phyloP scores from a whole-genome alignment of 2,113 vertebrate species.

The Nyctibius bracteatus region DNA sequence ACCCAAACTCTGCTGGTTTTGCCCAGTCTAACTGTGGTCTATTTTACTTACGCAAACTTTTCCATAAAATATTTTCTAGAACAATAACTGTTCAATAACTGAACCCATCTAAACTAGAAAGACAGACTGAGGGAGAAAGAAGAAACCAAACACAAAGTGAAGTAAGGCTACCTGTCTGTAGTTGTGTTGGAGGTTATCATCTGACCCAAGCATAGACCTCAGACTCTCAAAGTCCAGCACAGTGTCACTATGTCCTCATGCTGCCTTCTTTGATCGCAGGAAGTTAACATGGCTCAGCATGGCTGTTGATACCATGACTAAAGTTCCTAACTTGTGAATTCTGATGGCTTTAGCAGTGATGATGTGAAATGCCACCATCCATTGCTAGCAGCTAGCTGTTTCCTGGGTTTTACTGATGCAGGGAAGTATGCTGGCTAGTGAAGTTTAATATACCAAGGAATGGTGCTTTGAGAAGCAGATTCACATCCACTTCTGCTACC shows the following conservation, averaged over 20 bases:
- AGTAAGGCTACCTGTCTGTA: neutral
- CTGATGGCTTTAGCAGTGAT: neutral
- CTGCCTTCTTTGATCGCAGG: neutral
- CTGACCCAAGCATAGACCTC: neutral
- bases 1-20: neutral
- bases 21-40: neutral
- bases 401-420: fast-evolving
- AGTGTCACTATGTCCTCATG: neutral
- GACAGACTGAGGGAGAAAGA: neutral
- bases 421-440: neutral
- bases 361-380: neutral
- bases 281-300: neutral
- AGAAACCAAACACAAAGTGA: neutral
- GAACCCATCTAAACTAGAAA: neutral
- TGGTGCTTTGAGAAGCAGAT: neutral
- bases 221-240: neutral
- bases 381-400: neutral
- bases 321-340: neutral
- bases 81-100: neutral
- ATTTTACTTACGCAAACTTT: neutral
- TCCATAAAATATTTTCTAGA: neutral
- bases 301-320: neutral
- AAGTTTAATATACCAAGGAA: neutral
- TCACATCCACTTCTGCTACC: neutral
- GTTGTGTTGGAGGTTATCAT: neutral